Evolutionary conservation across 2,888 invertebrate species (phyloP).

Genomic region (Odontothrips loti): DNA sequence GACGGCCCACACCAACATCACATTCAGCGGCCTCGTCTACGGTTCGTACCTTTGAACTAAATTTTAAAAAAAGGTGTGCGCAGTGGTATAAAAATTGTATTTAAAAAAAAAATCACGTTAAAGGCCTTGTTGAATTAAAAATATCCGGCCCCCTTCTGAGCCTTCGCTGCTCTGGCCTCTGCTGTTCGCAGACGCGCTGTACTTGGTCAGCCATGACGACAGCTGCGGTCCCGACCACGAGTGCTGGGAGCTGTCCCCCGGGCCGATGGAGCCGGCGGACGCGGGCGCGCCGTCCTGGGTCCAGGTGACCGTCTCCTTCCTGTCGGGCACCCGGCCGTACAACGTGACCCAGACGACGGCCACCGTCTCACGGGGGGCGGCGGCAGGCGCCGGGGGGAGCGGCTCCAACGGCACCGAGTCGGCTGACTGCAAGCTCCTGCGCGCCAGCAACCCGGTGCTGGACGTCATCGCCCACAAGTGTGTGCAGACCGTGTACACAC

Average conservation of each 20-base stretch:
- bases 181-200: background rate
- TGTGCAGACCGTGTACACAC: background rate
- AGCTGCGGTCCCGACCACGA: background rate
- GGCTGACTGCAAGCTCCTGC: background rate
- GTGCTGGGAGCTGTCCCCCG: conserved; percentile 9
- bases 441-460: background rate
- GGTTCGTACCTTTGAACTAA: background rate
- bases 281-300: background rate
- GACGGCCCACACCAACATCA: background rate
- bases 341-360: background rate
- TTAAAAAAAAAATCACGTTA: background rate
- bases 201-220: background rate
- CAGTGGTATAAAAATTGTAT: no score
- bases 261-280: background rate
- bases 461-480: background rate
- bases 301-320: background rate
- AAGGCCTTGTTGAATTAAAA: no score
- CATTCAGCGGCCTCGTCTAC: background rate
- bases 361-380: background rate
- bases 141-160: no score
- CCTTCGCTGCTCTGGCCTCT: no score
- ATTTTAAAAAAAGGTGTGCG: no score
- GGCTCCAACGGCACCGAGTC: background rate
- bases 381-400: background rate
- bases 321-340: background rate